Base-by-base conservation (phyloP, 2,888 invertebrate species). In the Diadromus collaris region DNA sequence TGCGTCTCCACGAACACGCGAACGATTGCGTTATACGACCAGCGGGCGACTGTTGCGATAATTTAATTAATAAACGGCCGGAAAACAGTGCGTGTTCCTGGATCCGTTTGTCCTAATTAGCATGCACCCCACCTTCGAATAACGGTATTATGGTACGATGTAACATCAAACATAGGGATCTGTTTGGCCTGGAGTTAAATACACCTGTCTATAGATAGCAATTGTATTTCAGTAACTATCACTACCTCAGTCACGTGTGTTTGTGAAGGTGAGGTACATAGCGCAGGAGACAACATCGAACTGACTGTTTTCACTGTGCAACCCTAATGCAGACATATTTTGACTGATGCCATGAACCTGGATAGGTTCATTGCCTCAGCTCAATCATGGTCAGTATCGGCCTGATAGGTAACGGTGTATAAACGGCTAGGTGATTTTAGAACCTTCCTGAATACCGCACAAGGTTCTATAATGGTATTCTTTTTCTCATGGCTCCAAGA, bases 61-160 rank as follows among this genome's bases (percentile, higher is more conserved):
- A 83, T 82, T 81, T 78, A 72, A 84, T 83, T 82, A 80, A 80
- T 68, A 81, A n/a, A 41, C 38, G 64, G 76, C 81, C 80, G 82
- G 82, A 80, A 84, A 84, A 82, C 80, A 78, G 58, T 58, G 51
- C 58, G 72, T 64, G 65, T 48, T 58, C 32, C 38, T 56, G 61
- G 24, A 46, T 76, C 67, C 70, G 80, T 75, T 80, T 77, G 70
- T 67, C 74, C 82, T 76, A 79, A 81, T 84, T 84, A 80, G 80
- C 80, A 82, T 74, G 21, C 32, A 44, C 41, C 10, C 61, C 10
- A 48, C 21, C 48, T 48, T 21, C 48, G 21, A 48, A 21, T 48
- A 21, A 48, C 21, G 21, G 1, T 48, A 21, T 48, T 21, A 48
- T 16, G 48, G 9, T 5, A 48, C 10, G 48, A 48, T 48, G 48